phyloP scores from a whole-genome alignment of 2,113 vertebrate genomes.

The Hydrolagus affinis region DNA sequence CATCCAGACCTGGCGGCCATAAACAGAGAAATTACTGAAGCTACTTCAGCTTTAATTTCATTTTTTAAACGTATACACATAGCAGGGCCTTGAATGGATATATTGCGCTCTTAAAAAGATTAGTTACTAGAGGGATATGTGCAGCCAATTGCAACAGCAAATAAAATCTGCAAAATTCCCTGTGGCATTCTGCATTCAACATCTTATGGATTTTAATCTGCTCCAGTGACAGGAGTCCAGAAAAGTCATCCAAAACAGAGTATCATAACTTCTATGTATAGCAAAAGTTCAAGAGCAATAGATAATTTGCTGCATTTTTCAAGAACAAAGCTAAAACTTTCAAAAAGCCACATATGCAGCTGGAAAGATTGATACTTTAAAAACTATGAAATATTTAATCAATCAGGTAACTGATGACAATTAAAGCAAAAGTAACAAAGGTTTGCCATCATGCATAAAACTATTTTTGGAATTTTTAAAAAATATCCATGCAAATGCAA shows the following conservation, averaged over 20 bases:
- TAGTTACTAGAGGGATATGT: background rate
- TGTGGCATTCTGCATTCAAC: background rate
- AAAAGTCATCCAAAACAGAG: background rate
- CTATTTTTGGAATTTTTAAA: background rate
- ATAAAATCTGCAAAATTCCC: constrained; percentile 15
- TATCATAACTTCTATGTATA: background rate
- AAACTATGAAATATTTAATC: background rate
- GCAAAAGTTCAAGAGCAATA: background rate
- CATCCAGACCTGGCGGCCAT: constrained; percentile 73
- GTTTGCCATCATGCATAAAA: background rate
- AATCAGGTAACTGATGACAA: background rate
- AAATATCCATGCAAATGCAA: background rate
- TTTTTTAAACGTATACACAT: too few relatives aligned
- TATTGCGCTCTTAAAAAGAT: background rate
- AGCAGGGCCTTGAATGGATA: background rate
- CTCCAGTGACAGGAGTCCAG: too few relatives aligned
- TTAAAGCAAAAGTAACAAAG: background rate
- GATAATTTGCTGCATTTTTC: background rate
- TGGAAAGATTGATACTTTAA: background rate
- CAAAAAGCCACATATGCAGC: background rate
- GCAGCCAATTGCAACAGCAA: constrained; percentile 2
- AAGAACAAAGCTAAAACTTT: background rate
- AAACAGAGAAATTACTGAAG: constrained; percentile 33
- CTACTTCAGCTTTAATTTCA: background rate
- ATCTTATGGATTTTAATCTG: background rate